phyloP scores from a whole-genome alignment of 2,113 vertebrate genomes.

The Haemorhous mexicanus region DNA sequence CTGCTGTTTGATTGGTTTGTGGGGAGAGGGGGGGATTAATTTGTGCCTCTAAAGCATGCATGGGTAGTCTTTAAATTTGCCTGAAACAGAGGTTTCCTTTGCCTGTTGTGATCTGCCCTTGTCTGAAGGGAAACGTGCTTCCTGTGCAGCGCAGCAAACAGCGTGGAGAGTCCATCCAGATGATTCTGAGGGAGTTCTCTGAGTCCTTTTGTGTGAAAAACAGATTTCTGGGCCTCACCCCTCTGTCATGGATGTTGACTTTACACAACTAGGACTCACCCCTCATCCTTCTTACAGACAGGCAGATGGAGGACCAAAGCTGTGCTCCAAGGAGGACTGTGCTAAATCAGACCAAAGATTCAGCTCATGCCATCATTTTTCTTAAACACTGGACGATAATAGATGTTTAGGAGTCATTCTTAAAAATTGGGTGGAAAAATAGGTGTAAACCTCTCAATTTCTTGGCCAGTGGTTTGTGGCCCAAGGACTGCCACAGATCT shows the following conservation, averaged over 20 bases:
- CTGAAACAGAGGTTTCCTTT: conserved; percentile 37
- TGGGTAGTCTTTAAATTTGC: conserved; percentile 82
- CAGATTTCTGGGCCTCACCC: background rate
- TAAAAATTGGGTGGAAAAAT: background rate
- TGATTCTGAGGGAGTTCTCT: background rate
- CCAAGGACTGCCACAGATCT: background rate
- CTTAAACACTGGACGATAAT: background rate
- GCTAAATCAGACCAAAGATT: background rate
- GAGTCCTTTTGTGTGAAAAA: background rate
- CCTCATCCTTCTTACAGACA: background rate
- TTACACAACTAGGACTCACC: background rate
- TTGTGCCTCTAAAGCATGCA: conserved; percentile 82
- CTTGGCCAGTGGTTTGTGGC: background rate
- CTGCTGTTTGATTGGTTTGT: conserved; percentile 72
- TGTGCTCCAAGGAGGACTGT: background rate
- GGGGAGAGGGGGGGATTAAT: conserved; percentile 47
- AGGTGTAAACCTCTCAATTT: background rate
- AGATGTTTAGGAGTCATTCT: background rate
- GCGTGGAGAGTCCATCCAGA: background rate
- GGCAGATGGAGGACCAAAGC: background rate
- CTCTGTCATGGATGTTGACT: background rate
- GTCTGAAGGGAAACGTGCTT: conserved; percentile 23
- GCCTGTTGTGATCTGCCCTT: conserved; percentile 11
- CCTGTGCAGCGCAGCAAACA: background rate
- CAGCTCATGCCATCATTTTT: background rate